These are phyloP conservation scores for Mustelus asterias DNA, from an alignment of 2,113 vertebrate genomes.

Conservation along the genomic window DNA sequence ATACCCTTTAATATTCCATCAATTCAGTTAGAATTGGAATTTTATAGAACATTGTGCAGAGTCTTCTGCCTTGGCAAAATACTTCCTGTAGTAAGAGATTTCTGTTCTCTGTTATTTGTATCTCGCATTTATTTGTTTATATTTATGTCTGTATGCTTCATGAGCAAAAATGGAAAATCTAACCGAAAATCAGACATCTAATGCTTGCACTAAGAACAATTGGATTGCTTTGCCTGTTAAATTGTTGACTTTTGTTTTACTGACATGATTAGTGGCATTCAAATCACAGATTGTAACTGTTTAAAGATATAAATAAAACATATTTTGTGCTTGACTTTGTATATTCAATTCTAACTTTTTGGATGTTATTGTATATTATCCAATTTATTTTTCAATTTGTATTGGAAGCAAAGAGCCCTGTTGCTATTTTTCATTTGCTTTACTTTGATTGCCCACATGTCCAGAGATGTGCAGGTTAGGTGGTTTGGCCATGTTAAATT, in stretches of 20 bases:
- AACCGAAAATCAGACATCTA: conserved; percentile 48
- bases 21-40: conserved; percentile 79
- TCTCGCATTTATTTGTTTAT: conserved; percentile 60
- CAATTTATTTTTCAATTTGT: not conserved
- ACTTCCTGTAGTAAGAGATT: conserved; percentile 76
- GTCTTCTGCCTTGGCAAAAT: conserved; percentile 70
- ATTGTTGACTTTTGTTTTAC: conserved; percentile 54
- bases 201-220: conserved; percentile 59
- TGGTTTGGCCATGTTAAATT: too few relatives aligned
- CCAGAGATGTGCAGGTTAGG: too few relatives aligned
- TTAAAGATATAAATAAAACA: conserved; percentile 85
- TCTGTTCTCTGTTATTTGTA: conserved; percentile 74
- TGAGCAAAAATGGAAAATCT: conserved; percentile 58
- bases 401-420: not conserved
- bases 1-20: conserved; percentile 65
- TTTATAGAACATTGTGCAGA: conserved; percentile 74
- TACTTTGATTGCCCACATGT: not conserved
- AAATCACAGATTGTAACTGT: conserved; percentile 71
- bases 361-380: not conserved
- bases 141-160: conserved; percentile 57
- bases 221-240: conserved; percentile 66
- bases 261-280: conserved; percentile 66
- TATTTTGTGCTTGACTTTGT: conserved; percentile 82
- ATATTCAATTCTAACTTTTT: conserved; percentile 41
- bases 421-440: not conserved